phyloP scores from a whole-genome alignment of 2,113 vertebrate species.

The Neodon shergylaensis region DNA sequence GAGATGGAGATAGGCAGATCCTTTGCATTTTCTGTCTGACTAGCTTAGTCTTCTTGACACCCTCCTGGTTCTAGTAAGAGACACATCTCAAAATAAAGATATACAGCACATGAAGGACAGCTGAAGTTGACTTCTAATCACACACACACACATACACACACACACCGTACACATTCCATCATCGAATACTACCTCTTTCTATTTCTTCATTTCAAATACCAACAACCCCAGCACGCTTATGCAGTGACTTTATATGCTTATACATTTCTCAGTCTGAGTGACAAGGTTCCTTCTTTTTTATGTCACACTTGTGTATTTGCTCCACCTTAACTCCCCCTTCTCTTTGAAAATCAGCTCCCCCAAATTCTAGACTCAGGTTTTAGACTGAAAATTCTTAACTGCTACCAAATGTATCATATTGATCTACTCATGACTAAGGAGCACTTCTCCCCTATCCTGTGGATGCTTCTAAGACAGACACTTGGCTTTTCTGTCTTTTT shows the following conservation, averaged over 20 bases:
- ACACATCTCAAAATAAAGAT: not conserved
- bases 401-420: not conserved
- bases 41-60: not conserved
- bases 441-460: not conserved
- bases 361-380: not conserved
- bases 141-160: not conserved
- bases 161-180: not conserved
- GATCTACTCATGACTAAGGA: not conserved
- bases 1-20: not conserved
- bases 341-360: not conserved
- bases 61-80: not conserved
- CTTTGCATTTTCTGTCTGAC: not conserved
- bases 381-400: not conserved
- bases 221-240: not conserved
- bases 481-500: not conserved
- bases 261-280: not conserved
- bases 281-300: not conserved
- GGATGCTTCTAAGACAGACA: not conserved
- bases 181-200: not conserved
- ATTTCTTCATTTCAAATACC: not conserved
- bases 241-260: not conserved
- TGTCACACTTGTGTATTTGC: not conserved
- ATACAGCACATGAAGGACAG: not conserved
- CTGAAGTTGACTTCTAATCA: not conserved
- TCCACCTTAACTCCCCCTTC: not conserved